These are phyloP conservation scores for Aphelinus atriplicis DNA, from an alignment of 1,140 invertebrate species.

Conservation along the genomic window DNA sequence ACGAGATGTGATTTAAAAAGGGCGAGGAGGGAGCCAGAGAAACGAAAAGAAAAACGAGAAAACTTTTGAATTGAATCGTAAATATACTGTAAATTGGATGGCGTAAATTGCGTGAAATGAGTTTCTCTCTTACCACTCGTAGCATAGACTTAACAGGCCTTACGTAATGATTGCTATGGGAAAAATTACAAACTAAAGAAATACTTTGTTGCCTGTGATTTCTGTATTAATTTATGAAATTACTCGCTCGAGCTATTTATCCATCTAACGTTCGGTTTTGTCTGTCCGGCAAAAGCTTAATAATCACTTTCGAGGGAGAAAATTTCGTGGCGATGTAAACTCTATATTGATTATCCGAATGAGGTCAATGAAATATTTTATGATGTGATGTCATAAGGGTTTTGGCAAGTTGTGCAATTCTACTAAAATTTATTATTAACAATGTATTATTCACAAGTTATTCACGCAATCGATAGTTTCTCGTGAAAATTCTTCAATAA, in stretches of 20 bases:
- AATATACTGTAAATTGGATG: constrained; percentile 41
- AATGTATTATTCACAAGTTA: no score
- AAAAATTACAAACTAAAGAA: constrained; percentile 33
- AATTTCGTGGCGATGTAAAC: not conserved
- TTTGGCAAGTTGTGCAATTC: no score
- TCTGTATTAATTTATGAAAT: constrained; percentile 27
- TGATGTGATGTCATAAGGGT: not conserved
- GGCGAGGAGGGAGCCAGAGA: not conserved
- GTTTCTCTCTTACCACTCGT: constrained; percentile 31
- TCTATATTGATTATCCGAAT: not conserved
- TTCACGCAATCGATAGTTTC: no score
- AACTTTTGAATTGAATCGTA: constrained; percentile 40
- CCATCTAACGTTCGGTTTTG: constrained; percentile 7
- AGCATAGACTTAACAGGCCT: constrained; percentile 22
- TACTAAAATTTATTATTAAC: no score
- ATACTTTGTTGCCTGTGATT: constrained; percentile 12
- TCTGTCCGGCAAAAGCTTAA: constrained; percentile 1
- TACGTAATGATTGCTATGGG: constrained; percentile 23
- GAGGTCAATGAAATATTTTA: constrained; percentile 14
- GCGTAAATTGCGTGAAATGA: constrained; percentile 38
- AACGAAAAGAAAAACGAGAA: constrained; percentile 32
- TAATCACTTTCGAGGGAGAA: constrained; percentile 19
- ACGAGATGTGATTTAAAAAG: constrained; percentile 13
- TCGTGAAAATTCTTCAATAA: no score
- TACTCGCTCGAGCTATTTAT: constrained; percentile 1